Evolutionary conservation across 1,140 invertebrate genomes (phyloP).

Genomic region (Ganaspis sp.): DNA sequence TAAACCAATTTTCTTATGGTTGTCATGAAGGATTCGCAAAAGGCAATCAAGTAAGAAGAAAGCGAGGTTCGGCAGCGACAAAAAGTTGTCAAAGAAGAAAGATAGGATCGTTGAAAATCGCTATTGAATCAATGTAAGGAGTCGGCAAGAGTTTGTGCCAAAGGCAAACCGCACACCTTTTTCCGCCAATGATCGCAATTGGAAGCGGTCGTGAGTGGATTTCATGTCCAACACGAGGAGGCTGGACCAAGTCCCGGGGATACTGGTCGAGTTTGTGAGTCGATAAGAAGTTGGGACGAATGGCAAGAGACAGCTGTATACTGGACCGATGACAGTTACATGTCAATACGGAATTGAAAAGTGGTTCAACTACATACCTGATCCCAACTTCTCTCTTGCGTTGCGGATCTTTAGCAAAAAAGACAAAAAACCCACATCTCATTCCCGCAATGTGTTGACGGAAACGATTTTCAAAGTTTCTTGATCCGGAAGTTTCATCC

Average conservation of each 20-base stretch:
- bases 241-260: conserved; percentile 39
- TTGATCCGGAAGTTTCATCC: conserved; percentile 44
- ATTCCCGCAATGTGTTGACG: conserved; percentile 22
- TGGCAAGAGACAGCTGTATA: conserved; percentile 53
- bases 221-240: conserved; percentile 47
- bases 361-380: conserved; percentile 48
- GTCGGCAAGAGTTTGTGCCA: conserved; percentile 35
- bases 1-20: conserved; percentile 24
- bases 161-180: conserved; percentile 59
- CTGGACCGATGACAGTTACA: conserved; percentile 70
- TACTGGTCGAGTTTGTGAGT: conserved; percentile 49
- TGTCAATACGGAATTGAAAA: conserved; percentile 72
- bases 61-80: not conserved
- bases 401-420: not conserved
- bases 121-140: conserved; percentile 30
- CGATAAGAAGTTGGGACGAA: conserved; percentile 57
- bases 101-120: not conserved
- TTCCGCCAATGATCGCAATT: conserved; percentile 69
- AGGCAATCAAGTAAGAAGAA: conserved; percentile 20
- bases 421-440: conserved; percentile 16
- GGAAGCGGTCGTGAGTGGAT: conserved; percentile 63
- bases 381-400: conserved; percentile 30
- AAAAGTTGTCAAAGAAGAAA: conserved; percentile 23
- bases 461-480: conserved; percentile 59
- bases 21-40: conserved; percentile 16